Evolutionary conservation across 2,888 invertebrate species (phyloP), one percentile per base, ranked within the genome.

Genomic region (Agrochola circellaris): DNA sequence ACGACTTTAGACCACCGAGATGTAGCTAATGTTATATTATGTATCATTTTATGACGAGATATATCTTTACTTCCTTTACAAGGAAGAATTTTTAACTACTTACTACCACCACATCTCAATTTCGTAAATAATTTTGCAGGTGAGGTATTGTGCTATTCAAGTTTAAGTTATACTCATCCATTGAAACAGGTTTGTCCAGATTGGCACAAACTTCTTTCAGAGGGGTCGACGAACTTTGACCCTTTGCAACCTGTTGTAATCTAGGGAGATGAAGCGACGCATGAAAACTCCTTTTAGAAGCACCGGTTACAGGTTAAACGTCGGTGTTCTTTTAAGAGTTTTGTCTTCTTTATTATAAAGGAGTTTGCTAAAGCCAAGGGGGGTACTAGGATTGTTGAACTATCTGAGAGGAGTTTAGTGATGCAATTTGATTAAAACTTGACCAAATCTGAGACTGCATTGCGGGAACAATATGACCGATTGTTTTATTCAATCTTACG

Each of bases 1-100:
- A 90, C 89, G 80, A 83, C 77, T 74, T 73, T 54, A 81, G 77
- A 84, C 62, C 76, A 80, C 77, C 78, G 58, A 72, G 67, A 83
- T 75, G 75, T 73, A 79, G 65, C 71, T 81, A 66, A 80, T 78
- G 70, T 75, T 75, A 58, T 80, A 67, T 64, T 62, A 82, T 85
- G 45, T 66, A 56, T 69, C 64, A 71, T 75, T 80, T 77, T 83
- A 70, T 56, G 45, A 61, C 30, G 26, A 66, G 20, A 65, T 65
- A 60, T 62, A 70, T 66, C 54, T 77, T 30, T 15, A 67, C 34
- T 75, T 75, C 81, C 79, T 67, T 38, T 17, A 1, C 15, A 75
- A 62, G 20, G 17, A 51, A 15, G 42, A 58, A 11, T 54, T 58
- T 80, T 81, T 34, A 23, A 74, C 34, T n/a, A 42, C 23, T 34